These are phyloP conservation scores for Aplysina aerophoba DNA, from an alignment of 37 sponge, comb jelly and placozoan species.

Conservation along the genomic window DNA sequence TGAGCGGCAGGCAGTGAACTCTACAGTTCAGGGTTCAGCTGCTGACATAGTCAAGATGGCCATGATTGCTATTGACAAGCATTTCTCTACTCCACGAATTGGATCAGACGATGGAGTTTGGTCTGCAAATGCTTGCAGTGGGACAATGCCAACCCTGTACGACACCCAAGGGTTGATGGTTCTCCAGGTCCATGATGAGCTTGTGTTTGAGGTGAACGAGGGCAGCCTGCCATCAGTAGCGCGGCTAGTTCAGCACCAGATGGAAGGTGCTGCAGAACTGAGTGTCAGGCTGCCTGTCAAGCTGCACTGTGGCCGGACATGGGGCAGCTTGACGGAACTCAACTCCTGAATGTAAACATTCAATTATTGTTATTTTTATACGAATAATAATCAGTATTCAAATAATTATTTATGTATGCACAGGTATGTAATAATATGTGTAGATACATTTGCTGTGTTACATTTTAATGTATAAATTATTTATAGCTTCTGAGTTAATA, in stretches of 20 bases:
- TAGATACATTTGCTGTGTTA: neutral
- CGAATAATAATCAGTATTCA: neutral
- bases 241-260: conserved; percentile 67
- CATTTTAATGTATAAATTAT: conserved; percentile 35
- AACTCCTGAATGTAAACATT: neutral
- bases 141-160: neutral
- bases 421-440: neutral
- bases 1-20: conserved; percentile 93
- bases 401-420: neutral
- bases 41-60: conserved; percentile 97
- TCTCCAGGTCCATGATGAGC: conserved; percentile 94
- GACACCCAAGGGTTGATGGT: conserved; percentile 57
- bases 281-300: conserved; percentile 84
- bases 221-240: conserved; percentile 57
- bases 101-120: too few species aligned
- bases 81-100: neutral
- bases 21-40: conserved; percentile 94
- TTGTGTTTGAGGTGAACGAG: conserved; percentile 84
- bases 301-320: conserved; percentile 69
- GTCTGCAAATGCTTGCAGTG: neutral
- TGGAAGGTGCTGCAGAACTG: conserved; percentile 85
- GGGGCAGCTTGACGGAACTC: conserved; percentile 74
- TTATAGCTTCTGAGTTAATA: too few species aligned
- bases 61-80: conserved; percentile 82
- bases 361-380: conserved; percentile 14